Conservation (phyloP, 1,140 invertebrate genomes). For the Euschistus heros region DNA sequence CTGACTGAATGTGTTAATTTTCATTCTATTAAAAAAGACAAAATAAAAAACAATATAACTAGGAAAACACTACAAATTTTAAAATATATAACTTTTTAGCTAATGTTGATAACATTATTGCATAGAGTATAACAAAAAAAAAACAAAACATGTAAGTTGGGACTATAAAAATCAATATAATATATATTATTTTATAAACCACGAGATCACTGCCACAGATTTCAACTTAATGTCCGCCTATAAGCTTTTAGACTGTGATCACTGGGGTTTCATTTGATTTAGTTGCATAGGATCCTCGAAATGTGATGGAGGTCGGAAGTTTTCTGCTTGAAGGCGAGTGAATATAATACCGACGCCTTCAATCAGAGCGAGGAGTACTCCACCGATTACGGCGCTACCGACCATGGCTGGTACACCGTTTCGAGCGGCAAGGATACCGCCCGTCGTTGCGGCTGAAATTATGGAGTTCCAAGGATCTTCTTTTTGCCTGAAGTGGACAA, state of each 20-base stretch:
- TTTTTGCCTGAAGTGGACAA: constrained; percentile 89
- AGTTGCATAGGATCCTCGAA: constrained; percentile 58
- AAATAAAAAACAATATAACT: no score
- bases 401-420: constrained; percentile 90
- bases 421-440: constrained; percentile 87
- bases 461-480: constrained; percentile 99
- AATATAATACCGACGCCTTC: constrained; percentile 93
- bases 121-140: no score
- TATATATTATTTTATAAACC: no score
- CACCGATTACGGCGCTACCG: constrained; percentile 89
- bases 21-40: no score
- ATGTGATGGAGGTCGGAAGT: constrained; percentile 69
- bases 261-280: constrained; percentile 34
- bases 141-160: no score
- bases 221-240: no score
- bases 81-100: no score
- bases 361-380: constrained; percentile 85
- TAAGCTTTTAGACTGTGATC: not conserved
- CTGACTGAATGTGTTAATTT: no score
- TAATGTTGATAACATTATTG: no score
- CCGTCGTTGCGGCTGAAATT: constrained; percentile 88
- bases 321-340: constrained; percentile 77
- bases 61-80: no score
- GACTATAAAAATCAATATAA: no score
- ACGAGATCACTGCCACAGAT: no score